Evolutionary conservation across 1,140 invertebrate species (phyloP).

Genomic region (Camponotus vicinus): DNA sequence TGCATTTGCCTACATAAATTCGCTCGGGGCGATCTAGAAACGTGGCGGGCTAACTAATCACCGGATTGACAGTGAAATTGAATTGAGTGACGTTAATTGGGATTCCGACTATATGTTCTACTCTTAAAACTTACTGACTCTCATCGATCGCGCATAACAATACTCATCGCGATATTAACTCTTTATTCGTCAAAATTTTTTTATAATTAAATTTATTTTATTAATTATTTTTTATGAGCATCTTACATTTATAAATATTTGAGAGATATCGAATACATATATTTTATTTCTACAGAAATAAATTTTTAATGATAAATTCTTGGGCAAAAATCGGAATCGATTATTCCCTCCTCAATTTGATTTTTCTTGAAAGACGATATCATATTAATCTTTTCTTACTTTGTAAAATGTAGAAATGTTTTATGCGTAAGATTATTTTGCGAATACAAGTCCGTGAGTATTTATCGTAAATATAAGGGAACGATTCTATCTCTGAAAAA

Average conservation of each 20-base stretch:
- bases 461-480: slow-evolving; percentile 14
- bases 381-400: neutral
- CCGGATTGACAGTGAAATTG: slow-evolving; percentile 68
- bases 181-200: neutral
- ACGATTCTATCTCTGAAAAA: slow-evolving; percentile 23
- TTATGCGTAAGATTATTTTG: neutral
- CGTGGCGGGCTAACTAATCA: slow-evolving; percentile 68
- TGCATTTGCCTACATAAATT: slow-evolving; percentile 54
- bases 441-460: neutral
- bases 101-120: slow-evolving; percentile 41
- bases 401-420: neutral
- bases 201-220: neutral
- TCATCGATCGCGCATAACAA: slow-evolving; percentile 41
- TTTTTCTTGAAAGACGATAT: neutral
- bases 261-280: neutral
- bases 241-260: neutral
- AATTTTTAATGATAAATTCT: neutral
- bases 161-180: neutral
- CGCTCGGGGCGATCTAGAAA: slow-evolving; percentile 62
- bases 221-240: neutral
- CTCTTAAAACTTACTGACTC: slow-evolving; percentile 60
- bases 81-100: slow-evolving; percentile 50
- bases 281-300: no score
- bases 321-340: neutral
- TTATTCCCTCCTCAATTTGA: neutral